Percentiles rank a stretch among this genome's conserved stretches.
Evolutionary conservation across 1,140 invertebrate species (phyloP).

Genomic region (Drosophila saltans): DNA sequence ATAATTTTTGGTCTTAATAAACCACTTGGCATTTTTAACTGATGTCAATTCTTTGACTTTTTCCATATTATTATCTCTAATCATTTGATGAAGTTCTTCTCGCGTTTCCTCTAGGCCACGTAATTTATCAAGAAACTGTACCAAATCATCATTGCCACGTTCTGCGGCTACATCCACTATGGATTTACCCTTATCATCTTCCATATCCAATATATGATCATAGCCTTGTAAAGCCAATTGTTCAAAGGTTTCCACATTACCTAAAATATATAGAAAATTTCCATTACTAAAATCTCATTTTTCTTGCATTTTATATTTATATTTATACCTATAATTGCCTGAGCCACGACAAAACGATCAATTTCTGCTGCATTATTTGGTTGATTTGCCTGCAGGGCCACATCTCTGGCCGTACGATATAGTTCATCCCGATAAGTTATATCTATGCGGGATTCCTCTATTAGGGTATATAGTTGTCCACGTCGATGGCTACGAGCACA

Average conservation of each 20-base stretch:
- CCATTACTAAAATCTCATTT: conserved; percentile 10
- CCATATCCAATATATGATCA: conserved; percentile 92
- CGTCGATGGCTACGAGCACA: conserved; percentile 90
- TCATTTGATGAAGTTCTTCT: conserved; percentile 90
- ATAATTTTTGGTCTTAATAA: conserved; percentile 90
- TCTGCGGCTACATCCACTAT: conserved; percentile 88
- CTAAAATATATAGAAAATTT: conserved; percentile 81
- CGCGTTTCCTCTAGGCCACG: conserved; percentile 90
- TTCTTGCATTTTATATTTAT: conserved; percentile 1
- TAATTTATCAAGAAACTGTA: conserved; percentile 87
- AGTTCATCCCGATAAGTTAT: conserved; percentile 91
- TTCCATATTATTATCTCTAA: conserved; percentile 87
- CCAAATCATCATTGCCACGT: conserved; percentile 87
- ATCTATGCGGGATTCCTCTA: conserved; percentile 91
- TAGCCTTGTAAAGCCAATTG: conserved; percentile 93
- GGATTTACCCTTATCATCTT: conserved; percentile 87
- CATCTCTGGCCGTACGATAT: conserved; percentile 93
- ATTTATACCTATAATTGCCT: conserved; percentile 90
- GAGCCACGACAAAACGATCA: conserved; percentile 90
- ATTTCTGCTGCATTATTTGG: conserved; percentile 92
- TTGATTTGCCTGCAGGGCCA: conserved; percentile 90
- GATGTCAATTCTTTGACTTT: conserved; percentile 86
- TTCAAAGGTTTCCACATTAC: conserved; percentile 90
- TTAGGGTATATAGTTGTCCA: conserved; percentile 89
- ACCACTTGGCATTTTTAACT: conserved; percentile 85